Conservation (phyloP, 2,888 invertebrate species). For the Aromia moschata region DNA sequence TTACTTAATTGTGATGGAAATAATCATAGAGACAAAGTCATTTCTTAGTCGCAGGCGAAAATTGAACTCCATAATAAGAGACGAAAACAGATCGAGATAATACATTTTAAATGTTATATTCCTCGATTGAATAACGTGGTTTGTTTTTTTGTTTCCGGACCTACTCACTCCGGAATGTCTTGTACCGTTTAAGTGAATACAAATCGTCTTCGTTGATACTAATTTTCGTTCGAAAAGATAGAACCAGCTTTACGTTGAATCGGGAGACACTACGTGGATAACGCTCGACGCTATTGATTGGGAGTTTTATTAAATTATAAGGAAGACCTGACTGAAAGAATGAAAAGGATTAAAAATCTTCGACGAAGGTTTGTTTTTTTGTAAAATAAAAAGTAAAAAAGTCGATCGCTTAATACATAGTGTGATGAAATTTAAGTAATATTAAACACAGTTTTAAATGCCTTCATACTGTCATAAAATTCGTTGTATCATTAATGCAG, state of each 20-base stretch:
- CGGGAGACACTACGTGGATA: slow-evolving; percentile 35
- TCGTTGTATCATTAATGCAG: too few relatives aligned
- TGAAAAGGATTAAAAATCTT: too few relatives aligned
- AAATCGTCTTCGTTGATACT: slow-evolving; percentile 57
- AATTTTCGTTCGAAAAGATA: slow-evolving; percentile 54
- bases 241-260: slow-evolving; percentile 51
- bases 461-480: too few relatives aligned
- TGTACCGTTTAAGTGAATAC: slow-evolving; percentile 53
- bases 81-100: background rate
- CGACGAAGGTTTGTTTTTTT: too few relatives aligned
- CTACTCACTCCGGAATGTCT: slow-evolving; percentile 47
- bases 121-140: background rate
- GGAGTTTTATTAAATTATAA: background rate
- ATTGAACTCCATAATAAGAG: background rate
- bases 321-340: too few relatives aligned
- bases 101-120: background rate
- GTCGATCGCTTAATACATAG: too few relatives aligned
- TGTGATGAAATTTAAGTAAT: too few relatives aligned
- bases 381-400: too few relatives aligned
- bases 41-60: too few relatives aligned
- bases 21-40: too few relatives aligned
- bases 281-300: background rate
- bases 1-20: too few relatives aligned
- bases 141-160: slow-evolving; percentile 18
- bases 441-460: too few relatives aligned